Conservation (phyloP, 2,797 vertebrate species). For the Menidia menidia region DNA sequence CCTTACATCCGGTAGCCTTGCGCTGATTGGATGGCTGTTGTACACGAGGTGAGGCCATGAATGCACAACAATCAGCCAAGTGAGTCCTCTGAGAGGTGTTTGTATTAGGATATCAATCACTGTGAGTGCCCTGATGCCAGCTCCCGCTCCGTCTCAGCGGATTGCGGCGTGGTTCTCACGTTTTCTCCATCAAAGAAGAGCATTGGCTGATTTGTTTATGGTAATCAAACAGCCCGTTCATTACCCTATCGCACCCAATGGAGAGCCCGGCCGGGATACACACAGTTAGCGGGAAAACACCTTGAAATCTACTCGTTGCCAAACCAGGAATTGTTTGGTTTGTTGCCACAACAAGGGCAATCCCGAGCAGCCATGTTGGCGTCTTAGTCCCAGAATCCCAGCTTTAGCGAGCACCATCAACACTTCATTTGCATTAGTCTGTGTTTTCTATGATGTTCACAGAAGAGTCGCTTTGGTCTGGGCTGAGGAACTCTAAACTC, state of each 20-base stretch:
- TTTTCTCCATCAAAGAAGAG: conserved; percentile 49
- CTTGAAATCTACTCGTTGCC: conserved; percentile 5
- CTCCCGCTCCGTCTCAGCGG: conserved; percentile 34
- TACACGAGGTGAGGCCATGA: conserved; percentile 58
- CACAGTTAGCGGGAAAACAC: conserved; percentile 17
- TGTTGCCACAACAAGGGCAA: background rate
- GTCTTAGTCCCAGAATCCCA: background rate
- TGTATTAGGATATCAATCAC: conserved; percentile 78
- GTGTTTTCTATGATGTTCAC: conserved; percentile 8
- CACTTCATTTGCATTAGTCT: conserved; percentile 5
- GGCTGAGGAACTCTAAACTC: conserved; percentile 3
- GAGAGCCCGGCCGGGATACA: conserved; percentile 36
- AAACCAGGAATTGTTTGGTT: conserved; percentile 6
- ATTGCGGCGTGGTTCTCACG: conserved; percentile 26
- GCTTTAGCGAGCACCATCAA: conserved; percentile 1
- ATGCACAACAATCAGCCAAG: conserved; percentile 61
- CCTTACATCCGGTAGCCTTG: conserved; percentile 47
- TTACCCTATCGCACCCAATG: conserved; percentile 48
- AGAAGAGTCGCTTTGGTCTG: conserved; percentile 2
- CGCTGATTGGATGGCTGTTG: conserved; percentile 67
- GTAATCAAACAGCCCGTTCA: conserved; percentile 48
- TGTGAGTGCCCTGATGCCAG: conserved; percentile 22
- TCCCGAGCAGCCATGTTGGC: background rate
- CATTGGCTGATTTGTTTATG: conserved; percentile 70
- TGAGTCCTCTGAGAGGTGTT: conserved; percentile 60